Base-by-base conservation (phyloP, 2,113 vertebrate species). In the Pomatostomus ruficeps region DNA sequence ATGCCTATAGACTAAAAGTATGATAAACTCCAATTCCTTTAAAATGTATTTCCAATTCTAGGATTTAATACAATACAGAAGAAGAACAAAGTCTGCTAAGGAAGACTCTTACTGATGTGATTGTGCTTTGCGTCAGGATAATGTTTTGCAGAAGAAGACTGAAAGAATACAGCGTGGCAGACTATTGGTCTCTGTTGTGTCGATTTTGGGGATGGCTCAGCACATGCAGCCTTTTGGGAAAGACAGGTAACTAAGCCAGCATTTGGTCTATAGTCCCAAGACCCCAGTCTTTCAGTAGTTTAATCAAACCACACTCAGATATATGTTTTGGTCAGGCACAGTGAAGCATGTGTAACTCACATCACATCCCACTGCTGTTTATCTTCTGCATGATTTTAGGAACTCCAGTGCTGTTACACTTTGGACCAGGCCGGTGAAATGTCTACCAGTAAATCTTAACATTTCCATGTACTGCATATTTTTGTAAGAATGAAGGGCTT, bases 401-500 rank as follows among this genome's bases (percentile, higher is more conserved):
- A 85, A 66, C 87, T 84, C 78, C 82, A 86, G 48, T 15, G 40
- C 78, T 61, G 78, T 70, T 88, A 92, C 48, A 71, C 61, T 95
- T 94, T 88, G 83, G 80, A 92, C 61, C 48, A 88, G 63, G 63
- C 18, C 78, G 67, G n/a, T 77, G 74, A 77, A 89, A 89, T 83
- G 76, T 54, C 83, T 74, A 88, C 59, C 91, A 85, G 72, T 74
- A 87, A 95, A 94, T 93, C 70, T 92, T 38, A 74, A 66, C 11
- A 24, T 74, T 91, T 91, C 84, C 66, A 74, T 24, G 40, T 33
- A 71, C 28, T 67, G 55, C 59, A n/a, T 89, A 22, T 67, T 95
- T 97, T 63, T 83, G 38, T 75, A 73, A 85, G 93, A 92, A 88
- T 63, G 49, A 95, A 91, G 79, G 75, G 79, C 85, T 95, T 81